Evolutionary conservation across 2,888 invertebrate genomes (phyloP).

Genomic region (Argyresthia albistria): DNA sequence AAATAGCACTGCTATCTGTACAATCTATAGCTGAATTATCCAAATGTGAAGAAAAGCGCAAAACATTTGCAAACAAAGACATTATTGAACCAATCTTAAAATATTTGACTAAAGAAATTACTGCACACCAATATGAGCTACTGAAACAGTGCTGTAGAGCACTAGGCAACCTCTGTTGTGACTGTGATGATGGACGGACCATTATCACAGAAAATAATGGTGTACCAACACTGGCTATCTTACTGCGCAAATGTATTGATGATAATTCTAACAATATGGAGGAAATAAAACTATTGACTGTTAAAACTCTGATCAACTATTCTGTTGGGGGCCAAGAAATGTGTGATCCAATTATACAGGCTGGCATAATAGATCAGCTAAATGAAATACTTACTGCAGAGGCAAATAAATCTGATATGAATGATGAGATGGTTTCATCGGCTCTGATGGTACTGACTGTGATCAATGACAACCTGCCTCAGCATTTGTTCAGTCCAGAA

Average conservation of each 20-base stretch:
- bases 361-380: conserved; percentile 64
- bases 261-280: conserved; percentile 38
- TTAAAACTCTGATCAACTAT: conserved; percentile 86
- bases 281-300: conserved; percentile 75
- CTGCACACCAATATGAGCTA: conserved; percentile 58
- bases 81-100: conserved; percentile 73
- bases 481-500: conserved; percentile 67
- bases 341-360: conserved; percentile 72
- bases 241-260: conserved; percentile 39
- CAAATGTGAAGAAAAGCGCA: conserved; percentile 83
- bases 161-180: conserved; percentile 90
- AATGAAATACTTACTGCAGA: conserved; percentile 63
- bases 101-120: conserved; percentile 50
- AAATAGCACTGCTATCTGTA: conserved; percentile 71
- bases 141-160: conserved; percentile 85
- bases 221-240: conserved; percentile 48
- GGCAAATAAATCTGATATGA: conserved; percentile 58
- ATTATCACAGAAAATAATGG: conserved; percentile 63
- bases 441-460: conserved; percentile 73
- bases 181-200: conserved; percentile 81
- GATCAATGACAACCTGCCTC: conserved; percentile 74
- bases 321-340: conserved; percentile 80
- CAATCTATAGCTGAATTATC: conserved; percentile 87
- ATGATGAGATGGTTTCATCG: conserved; percentile 71
- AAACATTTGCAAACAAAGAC: conserved; percentile 75